phyloP scores from a whole-genome alignment of 2,888 invertebrate species.

The Phania funesta region DNA sequence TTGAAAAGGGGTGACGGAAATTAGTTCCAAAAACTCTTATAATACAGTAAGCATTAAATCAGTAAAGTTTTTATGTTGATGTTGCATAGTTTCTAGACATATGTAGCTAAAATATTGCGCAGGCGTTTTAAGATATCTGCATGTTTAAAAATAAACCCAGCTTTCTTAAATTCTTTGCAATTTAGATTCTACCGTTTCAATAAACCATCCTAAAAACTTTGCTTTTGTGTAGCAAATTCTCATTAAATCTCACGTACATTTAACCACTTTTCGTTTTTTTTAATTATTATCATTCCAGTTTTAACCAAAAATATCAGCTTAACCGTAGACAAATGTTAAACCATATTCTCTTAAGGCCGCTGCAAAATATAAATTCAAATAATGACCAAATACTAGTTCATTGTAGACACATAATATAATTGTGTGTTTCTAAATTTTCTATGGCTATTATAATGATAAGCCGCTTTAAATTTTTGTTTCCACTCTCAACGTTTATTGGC shows the following conservation, averaged over 20 bases:
- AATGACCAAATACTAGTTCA: background rate
- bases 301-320: conserved; percentile 7
- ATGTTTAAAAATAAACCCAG: no score
- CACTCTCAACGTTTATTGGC: conserved; percentile 13
- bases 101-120: no score
- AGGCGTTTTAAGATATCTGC: no score
- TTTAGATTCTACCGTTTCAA: no score
- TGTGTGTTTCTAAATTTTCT: conserved; percentile 25
- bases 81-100: no score
- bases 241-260: background rate
- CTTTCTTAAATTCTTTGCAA: no score
- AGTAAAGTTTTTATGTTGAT: no score
- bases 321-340: conserved; percentile 48
- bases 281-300: conserved; percentile 4
- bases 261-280: background rate
- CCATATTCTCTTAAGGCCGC: conserved; percentile 1
- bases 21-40: no score
- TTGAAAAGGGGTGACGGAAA: no score
- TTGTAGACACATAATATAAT: conserved; percentile 1
- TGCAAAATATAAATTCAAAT: background rate
- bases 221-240: no score
- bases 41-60: no score
- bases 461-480: conserved; percentile 3
- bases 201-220: no score
- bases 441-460: conserved; percentile 49